Evolutionary conservation across 37 sponge, comb jelly and placozoan species (phyloP).

Genomic region (Axinella damicornis): DNA sequence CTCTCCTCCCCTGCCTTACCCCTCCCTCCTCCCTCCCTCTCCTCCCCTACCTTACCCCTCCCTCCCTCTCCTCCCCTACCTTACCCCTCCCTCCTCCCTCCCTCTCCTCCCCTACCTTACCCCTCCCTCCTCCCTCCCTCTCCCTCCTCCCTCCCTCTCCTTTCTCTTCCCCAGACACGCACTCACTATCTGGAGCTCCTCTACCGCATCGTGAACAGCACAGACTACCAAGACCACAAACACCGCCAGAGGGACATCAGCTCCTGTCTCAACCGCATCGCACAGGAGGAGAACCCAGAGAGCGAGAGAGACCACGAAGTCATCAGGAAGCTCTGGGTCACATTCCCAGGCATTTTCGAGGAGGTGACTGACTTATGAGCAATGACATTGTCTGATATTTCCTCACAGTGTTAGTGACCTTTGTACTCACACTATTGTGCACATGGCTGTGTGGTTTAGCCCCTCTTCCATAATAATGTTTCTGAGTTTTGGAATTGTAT

Average conservation of each 20-base stretch:
- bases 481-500: too few relatives aligned
- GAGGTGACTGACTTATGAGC: conserved; percentile 28
- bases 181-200: conserved; percentile 79
- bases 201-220: conserved; percentile 48
- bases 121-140: not conserved
- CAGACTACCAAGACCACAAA: conserved; percentile 72
- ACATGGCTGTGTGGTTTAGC: too few relatives aligned
- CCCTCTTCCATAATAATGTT: too few relatives aligned
- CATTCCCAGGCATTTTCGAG: conserved; percentile 57
- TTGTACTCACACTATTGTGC: too few relatives aligned
- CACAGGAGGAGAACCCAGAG: conserved; percentile 52
- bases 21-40: too few relatives aligned
- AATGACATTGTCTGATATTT: too few relatives aligned
- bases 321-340: conserved; percentile 50
- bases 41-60: too few relatives aligned
- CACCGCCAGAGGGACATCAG: conserved; percentile 58
- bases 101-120: not conserved
- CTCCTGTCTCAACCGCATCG: conserved; percentile 63
- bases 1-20: not conserved
- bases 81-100: not conserved
- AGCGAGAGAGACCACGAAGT: conserved; percentile 51
- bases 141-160: not conserved
- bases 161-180: conserved; percentile 34
- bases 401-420: too few relatives aligned
- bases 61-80: too few relatives aligned